A percentile compares a stretch with the other conserved stretches of the same genome.
Conservation (phyloP, 2,113 vertebrate genomes). For the Mirza zaza region DNA sequence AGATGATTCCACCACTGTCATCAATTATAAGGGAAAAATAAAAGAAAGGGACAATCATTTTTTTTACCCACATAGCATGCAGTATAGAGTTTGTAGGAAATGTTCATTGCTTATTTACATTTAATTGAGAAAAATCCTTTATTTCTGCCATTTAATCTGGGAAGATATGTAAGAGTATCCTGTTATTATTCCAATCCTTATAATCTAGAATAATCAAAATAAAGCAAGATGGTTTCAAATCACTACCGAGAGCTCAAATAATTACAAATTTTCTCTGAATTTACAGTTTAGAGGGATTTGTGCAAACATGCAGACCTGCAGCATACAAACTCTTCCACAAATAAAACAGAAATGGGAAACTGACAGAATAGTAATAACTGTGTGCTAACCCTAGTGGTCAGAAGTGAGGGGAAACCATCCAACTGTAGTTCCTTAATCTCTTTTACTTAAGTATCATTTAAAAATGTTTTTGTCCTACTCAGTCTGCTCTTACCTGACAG, state of each 20-base stretch:
- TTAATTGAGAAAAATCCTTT: constrained; percentile 37
- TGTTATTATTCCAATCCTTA: constrained; percentile 12
- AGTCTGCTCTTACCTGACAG: constrained; percentile 73
- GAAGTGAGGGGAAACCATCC: constrained; percentile 73
- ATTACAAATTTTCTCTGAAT: not conserved
- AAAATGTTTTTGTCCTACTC: constrained; percentile 77
- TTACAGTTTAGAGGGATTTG: not conserved
- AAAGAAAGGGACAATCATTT: not conserved
- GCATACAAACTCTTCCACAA: constrained; percentile 53
- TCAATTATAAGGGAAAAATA: not conserved
- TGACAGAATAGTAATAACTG: constrained; percentile 70
- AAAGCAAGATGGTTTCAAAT: constrained; percentile 33
- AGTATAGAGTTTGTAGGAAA: not conserved
- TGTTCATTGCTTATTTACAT: not conserved
- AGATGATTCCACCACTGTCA: not conserved
- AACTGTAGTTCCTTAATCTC: constrained; percentile 75
- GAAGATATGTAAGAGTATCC: not conserved
- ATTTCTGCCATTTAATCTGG: not conserved
- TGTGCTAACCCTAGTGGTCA: constrained; percentile 72
- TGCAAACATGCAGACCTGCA: not conserved
- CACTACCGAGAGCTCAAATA: not conserved
- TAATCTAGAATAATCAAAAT: not conserved
- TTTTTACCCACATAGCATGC: not conserved
- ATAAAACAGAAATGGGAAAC: constrained; percentile 19
- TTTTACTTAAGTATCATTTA: constrained; percentile 81